Evolutionary conservation across 2,113 vertebrate genomes (phyloP).

Genomic region (Pipra filicauda): DNA sequence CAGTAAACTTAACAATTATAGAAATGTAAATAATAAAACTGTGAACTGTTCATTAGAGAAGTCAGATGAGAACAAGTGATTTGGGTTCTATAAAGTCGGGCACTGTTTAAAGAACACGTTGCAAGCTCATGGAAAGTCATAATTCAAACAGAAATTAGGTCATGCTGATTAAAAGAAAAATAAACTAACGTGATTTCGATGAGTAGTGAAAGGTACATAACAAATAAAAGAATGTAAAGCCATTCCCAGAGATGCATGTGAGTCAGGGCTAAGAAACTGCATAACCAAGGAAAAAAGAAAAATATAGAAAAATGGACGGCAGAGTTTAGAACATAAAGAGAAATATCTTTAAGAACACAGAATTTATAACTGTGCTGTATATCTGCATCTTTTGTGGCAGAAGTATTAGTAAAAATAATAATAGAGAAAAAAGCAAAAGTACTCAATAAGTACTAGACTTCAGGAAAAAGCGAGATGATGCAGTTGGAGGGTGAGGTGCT

Average conservation of each 20-base stretch:
- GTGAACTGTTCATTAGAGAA: background rate
- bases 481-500: background rate
- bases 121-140: background rate
- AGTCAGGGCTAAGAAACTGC: background rate
- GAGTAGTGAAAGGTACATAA: background rate
- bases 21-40: background rate
- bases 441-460: background rate
- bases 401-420: background rate
- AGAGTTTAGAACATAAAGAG: background rate
- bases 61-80: background rate
- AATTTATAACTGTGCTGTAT: background rate
- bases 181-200: background rate
- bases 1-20: background rate
- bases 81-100: background rate
- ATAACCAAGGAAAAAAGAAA: background rate
- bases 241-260: background rate
- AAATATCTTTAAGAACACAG: background rate
- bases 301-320: background rate
- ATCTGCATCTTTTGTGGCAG: background rate
- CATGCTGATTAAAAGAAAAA: background rate
- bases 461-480: background rate
- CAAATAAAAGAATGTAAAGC: background rate
- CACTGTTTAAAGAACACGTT: background rate
- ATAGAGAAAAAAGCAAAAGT: background rate
- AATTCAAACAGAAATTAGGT: background rate